Base-by-base conservation (phyloP, 1,140 invertebrate species). In the Plodia interpunctella region DNA sequence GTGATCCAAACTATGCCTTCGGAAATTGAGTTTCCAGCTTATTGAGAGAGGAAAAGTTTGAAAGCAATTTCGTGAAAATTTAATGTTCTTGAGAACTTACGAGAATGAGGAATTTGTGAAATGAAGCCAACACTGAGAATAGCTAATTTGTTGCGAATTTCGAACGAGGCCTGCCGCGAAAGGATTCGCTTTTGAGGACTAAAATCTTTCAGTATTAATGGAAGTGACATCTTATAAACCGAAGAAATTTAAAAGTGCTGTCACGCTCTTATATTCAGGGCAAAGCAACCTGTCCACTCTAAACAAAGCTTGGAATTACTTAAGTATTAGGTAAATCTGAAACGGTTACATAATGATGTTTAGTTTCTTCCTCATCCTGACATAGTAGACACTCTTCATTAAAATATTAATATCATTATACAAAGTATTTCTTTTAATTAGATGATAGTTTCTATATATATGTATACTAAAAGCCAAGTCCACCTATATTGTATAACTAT, bases 31-130 rank as follows among this genome's bases (percentile, higher is more conserved):
- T 76, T 78, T 70, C 66, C 60, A 72, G 79, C 70, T 76, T 80
- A 84, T 84, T 74, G 76, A 76, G 75, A 76, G 68, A 71, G 76
- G 79, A 83, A 84, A 85, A 88, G 78, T 88, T 86, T 60, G 74
- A 77, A 83, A 84, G 81, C 80, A 80, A 83, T 88, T 86, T 78
- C 73, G 74, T 84, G 78, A 86, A 84, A 84, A 83, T 86, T 80
- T 86, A 84, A 88, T 83, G 74, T 74, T 75, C 69, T 75, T 55
- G 67, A 65, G 62, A 85, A 85, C 77, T 87, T 86, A 76, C 63
- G 71, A 80, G 80, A 85, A 77, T 76, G 69, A 78, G 75, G 71
- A 84, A 82, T 85, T 84, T 81, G 67, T 75, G 71, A 84, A 81
- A 83, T 79, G 74, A 77, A 81, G 74, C 69, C 74, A 78, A 72